Evolutionary conservation across 2,888 invertebrate genomes (phyloP), one percentile per base, ranked within the genome.

Genomic region (Morpho helenor): DNA sequence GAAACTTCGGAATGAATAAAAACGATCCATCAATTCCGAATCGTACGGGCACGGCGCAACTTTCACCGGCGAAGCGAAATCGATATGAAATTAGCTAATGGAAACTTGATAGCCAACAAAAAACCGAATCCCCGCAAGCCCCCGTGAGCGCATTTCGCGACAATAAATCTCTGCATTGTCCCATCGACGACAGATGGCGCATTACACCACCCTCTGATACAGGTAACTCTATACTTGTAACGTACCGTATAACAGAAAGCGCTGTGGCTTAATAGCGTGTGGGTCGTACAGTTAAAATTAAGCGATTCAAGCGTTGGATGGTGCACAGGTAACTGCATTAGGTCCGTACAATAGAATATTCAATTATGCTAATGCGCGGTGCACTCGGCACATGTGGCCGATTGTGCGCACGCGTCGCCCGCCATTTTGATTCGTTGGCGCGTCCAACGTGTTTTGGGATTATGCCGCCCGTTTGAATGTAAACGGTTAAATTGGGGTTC

Each of bases 31-130:
- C 87, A 87, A 82, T 79, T 79, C 67, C 67, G 75, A 75, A 84
- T 80, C 76, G 77, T 67, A 74, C 72, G 70, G 57, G 67, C 69
- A 66, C 71, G 71, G 72, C 67, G 74, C 75, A 82, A 79, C 75
- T 82, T 81, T 76, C 78, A 73, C 81, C 77, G 79, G 75, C 69
- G 70, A 71, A 70, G 59, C 67, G 69, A 75, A 79, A 79, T 79
- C 88, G 83, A 88, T 87, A 84, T 74, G 80, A 82, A 87, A 89
- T 89, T 89, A 89, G 87, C 87, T 88, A 89, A 89, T 88, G 88
- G 87, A 88, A 89, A 88, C 84, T 87, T 88, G 89, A 89, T 88
- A 86, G 87, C 82, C 76, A 68, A 72, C 85, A 86, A 87, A 88
- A 87, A 88, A 87, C 76, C 68, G 75, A 76, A 79, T 77, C 79